Conservation (phyloP, 1,140 invertebrate genomes). For the Ceratina australensis region DNA sequence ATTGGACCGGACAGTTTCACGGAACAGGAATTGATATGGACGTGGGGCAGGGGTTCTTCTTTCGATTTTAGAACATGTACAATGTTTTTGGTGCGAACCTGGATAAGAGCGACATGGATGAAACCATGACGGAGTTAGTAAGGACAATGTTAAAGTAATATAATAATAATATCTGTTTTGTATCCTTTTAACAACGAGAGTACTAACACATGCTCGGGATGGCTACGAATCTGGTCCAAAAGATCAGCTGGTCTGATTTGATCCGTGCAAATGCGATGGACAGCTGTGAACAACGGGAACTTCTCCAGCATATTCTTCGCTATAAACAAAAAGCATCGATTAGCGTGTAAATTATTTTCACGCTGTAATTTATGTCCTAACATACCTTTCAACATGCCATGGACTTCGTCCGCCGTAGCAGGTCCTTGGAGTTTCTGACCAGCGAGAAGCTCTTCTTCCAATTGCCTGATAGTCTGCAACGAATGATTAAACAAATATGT, state of each 20-base stretch:
- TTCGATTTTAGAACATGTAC: slow-evolving; percentile 54
- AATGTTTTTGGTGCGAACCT: slow-evolving; percentile 57
- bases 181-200: neutral
- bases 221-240: slow-evolving; percentile 86
- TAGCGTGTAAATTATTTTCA: too few relatives aligned
- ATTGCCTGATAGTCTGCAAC: slow-evolving; percentile 84
- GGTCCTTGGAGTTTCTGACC: slow-evolving; percentile 93
- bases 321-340: too few relatives aligned
- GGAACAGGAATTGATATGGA: too few relatives aligned
- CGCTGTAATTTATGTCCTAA: too few relatives aligned
- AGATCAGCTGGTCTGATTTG: slow-evolving; percentile 83
- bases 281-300: slow-evolving; percentile 88
- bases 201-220: slow-evolving; percentile 86
- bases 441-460: slow-evolving; percentile 90
- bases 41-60: too few relatives aligned
- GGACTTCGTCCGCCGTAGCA: slow-evolving; percentile 90
- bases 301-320: slow-evolving; percentile 76
- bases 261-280: slow-evolving; percentile 87
- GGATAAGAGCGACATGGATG: slow-evolving; percentile 1
- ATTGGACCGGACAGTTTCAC: too few relatives aligned
- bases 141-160: slow-evolving; percentile 2
- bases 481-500: slow-evolving; percentile 57
- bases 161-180: too few relatives aligned
- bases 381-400: slow-evolving; percentile 82
- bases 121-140: too few relatives aligned